phyloP scores from a whole-genome alignment of 2,113 vertebrate genomes.

The Bubo bubo region DNA sequence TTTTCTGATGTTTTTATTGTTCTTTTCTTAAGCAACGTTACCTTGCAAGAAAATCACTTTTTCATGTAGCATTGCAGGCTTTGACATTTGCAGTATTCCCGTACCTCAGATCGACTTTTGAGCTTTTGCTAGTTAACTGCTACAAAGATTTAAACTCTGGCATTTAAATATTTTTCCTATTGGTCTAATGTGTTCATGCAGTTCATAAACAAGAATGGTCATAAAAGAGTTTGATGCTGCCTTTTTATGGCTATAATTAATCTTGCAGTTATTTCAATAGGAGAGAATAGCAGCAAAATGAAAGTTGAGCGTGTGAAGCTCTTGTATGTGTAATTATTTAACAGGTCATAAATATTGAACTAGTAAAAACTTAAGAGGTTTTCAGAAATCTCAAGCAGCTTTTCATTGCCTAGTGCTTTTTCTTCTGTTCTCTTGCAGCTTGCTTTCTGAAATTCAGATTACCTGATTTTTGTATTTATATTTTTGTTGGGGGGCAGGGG shows the following conservation, averaged over 20 bases:
- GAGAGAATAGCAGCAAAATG: not conserved
- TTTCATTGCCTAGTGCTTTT: not conserved
- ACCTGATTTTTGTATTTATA: not conserved
- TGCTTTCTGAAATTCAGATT: not conserved
- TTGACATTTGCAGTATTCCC: not conserved
- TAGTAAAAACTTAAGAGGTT: not conserved
- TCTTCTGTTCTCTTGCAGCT: not conserved
- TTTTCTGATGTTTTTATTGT: not conserved
- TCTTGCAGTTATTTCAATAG: slow-evolving; percentile 21
- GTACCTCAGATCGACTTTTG: not conserved
- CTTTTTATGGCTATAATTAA: slow-evolving; percentile 40
- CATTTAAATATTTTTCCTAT: not conserved
- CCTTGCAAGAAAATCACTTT: not conserved
- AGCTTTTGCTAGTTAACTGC: not conserved
- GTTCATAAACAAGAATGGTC: slow-evolving; percentile 18
- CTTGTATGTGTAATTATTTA: slow-evolving; percentile 35
- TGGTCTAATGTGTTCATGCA: not conserved
- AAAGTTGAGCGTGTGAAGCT: not conserved
- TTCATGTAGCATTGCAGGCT: not conserved
- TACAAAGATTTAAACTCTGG: not conserved
- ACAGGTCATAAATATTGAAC: not conserved
- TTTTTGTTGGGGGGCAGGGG: not conserved
- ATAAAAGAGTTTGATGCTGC: slow-evolving; percentile 41
- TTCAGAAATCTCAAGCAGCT: not conserved
- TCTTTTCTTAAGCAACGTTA: not conserved